phyloP scores from a whole-genome alignment of 2,888 invertebrate genomes.

The Hesperia comma region DNA sequence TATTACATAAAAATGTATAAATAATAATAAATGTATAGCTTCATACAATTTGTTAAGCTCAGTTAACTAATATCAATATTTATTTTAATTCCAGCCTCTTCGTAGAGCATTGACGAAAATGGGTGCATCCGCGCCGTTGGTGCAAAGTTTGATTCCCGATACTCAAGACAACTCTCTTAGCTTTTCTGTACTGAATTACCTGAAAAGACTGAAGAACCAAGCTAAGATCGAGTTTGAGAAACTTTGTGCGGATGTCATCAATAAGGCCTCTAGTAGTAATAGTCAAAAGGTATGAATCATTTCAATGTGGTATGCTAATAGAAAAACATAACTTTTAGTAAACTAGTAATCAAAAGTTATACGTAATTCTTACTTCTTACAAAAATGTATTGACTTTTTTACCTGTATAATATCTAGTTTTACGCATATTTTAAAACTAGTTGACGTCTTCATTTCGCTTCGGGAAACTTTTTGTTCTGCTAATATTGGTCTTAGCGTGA shows the following conservation, averaged over 20 bases:
- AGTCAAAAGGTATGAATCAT: slow-evolving; percentile 72
- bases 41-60: too few species aligned
- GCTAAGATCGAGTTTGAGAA: slow-evolving; percentile 96
- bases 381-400: too few species aligned
- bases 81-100: slow-evolving; percentile 87
- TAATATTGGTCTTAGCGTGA: too few species aligned
- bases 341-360: too few species aligned
- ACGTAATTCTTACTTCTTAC: too few species aligned
- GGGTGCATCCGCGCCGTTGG: slow-evolving; percentile 92
- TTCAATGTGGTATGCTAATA: not conserved
- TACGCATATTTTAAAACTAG: too few species aligned
- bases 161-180: slow-evolving; percentile 96
- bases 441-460: too few species aligned
- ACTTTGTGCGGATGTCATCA: slow-evolving; percentile 91
- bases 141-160: slow-evolving; percentile 95
- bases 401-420: too few species aligned
- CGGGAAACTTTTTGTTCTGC: too few species aligned
- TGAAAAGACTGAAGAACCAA: slow-evolving; percentile 97
- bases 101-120: slow-evolving; percentile 95
- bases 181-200: slow-evolving; percentile 95
- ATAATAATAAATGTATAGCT: too few species aligned
- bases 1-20: too few species aligned
- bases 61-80: not conserved
- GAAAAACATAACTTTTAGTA: too few species aligned
- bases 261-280: slow-evolving; percentile 83